Evolutionary conservation across 64 coral and sea anemone species (phyloP).

Genomic region (Hydrozoanthus tunicans): DNA sequence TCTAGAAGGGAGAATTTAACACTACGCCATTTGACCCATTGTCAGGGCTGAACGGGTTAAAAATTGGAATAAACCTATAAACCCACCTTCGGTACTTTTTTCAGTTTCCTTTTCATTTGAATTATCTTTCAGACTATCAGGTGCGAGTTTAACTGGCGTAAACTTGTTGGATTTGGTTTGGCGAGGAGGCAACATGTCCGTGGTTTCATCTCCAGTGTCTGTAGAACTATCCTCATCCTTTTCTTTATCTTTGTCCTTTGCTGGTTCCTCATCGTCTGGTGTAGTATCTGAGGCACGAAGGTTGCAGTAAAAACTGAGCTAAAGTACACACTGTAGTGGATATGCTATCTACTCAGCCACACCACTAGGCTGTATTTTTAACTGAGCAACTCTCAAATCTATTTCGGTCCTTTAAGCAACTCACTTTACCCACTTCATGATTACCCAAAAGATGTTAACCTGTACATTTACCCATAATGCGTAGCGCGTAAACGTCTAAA

Average conservation of each 20-base stretch:
- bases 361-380: no score
- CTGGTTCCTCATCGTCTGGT: constrained; percentile 79
- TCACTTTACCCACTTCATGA: no score
- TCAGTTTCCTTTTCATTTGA: constrained; percentile 11
- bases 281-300: constrained; percentile 72
- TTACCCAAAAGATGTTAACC: no score
- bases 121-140: constrained; percentile 67
- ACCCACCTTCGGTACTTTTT: constrained; percentile 31
- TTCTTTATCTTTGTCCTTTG: constrained; percentile 55
- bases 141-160: constrained; percentile 37
- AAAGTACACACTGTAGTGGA: no score
- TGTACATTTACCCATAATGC: no score
- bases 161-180: constrained; percentile 9
- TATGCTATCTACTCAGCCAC: no score
- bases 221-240: constrained; percentile 72
- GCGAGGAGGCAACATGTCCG: constrained; percentile 28
- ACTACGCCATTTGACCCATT: not conserved
- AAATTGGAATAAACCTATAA: not conserved
- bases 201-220: constrained; percentile 80
- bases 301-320: not conserved
- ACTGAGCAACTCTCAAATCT: no score
- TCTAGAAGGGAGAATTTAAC: not conserved
- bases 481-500: no score
- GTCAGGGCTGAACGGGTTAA: not conserved
- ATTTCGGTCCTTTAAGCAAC: no score